These are phyloP conservation scores for Trematocara variabile DNA, from an alignment of 2,113 vertebrate species.

Conservation along the genomic window DNA sequence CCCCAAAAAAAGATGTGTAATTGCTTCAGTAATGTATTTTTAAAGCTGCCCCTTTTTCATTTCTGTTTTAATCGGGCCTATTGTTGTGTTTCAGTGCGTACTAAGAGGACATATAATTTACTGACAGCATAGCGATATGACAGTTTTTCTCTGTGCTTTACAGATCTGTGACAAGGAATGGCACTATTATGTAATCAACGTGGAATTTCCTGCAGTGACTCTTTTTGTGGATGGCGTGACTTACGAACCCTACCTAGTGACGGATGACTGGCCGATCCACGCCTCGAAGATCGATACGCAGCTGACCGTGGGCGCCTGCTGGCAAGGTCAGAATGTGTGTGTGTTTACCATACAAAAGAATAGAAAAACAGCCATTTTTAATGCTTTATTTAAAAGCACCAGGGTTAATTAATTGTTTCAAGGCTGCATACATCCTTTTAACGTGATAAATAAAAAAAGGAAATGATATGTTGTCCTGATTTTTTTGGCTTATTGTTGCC, in stretches of 20 bases:
- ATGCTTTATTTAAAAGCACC: background rate
- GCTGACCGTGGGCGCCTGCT: conserved; percentile 93
- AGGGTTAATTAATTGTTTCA: background rate
- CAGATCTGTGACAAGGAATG: conserved; percentile 99
- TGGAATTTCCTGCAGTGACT: conserved; percentile 91
- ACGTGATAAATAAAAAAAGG: background rate
- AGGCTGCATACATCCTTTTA: background rate
- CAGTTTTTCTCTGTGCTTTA: conserved; percentile 4
- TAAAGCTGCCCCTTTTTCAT: conserved; percentile 12
- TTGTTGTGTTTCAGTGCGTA: background rate
- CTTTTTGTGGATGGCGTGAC: conserved; percentile 93
- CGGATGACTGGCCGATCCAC: conserved; percentile 97
- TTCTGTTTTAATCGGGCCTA: background rate
- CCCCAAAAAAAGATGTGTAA: background rate
- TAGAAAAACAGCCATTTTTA: background rate
- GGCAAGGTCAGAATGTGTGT: conserved; percentile 85
- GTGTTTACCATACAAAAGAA: background rate
- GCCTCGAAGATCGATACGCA: conserved; percentile 91
- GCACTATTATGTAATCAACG: conserved; percentile 96
- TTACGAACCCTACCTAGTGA: conserved; percentile 95
- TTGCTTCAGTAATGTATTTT: conserved; percentile 10
- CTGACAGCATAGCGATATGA: background rate
- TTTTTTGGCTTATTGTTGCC: background rate
- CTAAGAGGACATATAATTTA: background rate
- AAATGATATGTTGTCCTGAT: background rate